Evolutionary conservation across 2,797 vertebrate species (phyloP).

Genomic region (Chlorospingus semifuscus): DNA sequence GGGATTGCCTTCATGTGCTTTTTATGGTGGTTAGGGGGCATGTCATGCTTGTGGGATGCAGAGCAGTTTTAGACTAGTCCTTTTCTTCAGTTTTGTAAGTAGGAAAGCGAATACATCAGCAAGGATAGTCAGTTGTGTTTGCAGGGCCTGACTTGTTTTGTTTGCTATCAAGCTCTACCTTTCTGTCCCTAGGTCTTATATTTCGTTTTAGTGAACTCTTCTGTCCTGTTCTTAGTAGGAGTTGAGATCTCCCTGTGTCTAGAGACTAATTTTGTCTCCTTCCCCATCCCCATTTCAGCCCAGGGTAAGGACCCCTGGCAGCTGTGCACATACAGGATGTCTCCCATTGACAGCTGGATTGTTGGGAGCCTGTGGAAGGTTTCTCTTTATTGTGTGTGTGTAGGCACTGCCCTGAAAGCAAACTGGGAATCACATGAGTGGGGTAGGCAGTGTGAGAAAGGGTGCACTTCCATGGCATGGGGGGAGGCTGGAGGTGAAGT

Average conservation of each 20-base stretch:
- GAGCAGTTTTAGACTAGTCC: not conserved
- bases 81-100: not conserved
- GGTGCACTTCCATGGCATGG: fast-evolving
- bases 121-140: not conserved
- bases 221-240: not conserved
- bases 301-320: not conserved
- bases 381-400: not conserved
- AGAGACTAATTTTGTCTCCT: not conserved
- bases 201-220: not conserved
- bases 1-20: not conserved
- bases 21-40: not conserved
- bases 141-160: not conserved
- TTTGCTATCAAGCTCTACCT: not conserved
- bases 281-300: not conserved
- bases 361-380: not conserved
- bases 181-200: not conserved
- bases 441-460: not conserved
- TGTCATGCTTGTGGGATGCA: not conserved
- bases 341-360: not conserved
- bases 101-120: not conserved
- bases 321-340: not conserved
- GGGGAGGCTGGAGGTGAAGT: not conserved
- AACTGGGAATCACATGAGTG: not conserved
- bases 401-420: not conserved
- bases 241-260: not conserved